phyloP scores from a whole-genome alignment of 2,797 vertebrate species.

The Hemibagrus guttatus region DNA sequence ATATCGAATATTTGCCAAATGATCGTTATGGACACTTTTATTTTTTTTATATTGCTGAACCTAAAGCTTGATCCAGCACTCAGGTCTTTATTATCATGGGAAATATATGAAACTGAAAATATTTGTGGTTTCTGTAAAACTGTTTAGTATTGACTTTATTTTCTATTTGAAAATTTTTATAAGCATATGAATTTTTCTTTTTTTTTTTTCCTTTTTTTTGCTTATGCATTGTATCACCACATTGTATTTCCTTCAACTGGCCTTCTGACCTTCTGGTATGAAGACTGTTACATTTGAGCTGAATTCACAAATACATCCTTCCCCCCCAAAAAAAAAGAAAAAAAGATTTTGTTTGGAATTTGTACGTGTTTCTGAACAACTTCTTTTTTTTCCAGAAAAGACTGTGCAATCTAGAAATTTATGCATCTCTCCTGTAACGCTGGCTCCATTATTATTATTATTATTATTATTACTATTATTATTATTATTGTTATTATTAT shows the following conservation, averaged over 20 bases:
- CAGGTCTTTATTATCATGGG: background rate
- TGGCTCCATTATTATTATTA: slow-evolving; percentile 30
- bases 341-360: background rate
- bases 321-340: too few species aligned
- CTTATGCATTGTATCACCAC: background rate
- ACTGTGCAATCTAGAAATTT: slow-evolving; percentile 31
- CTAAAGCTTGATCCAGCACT: background rate
- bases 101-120: background rate
- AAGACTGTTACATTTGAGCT: background rate
- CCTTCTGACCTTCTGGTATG: too few species aligned
- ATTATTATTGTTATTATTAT: too few species aligned
- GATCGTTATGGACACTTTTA: background rate
- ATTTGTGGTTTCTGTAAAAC: background rate
- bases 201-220: background rate
- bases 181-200: background rate
- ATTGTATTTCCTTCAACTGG: background rate
- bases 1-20: background rate
- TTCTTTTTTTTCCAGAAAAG: slow-evolving; percentile 6
- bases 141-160: background rate
- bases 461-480: background rate
- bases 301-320: background rate
- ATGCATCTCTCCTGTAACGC: slow-evolving; percentile 17
- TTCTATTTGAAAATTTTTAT: background rate
- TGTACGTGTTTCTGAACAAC: slow-evolving; percentile 1
- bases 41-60: background rate